phyloP scores from a whole-genome alignment of 2,113 vertebrate species.

The Galeopterus variegatus region DNA sequence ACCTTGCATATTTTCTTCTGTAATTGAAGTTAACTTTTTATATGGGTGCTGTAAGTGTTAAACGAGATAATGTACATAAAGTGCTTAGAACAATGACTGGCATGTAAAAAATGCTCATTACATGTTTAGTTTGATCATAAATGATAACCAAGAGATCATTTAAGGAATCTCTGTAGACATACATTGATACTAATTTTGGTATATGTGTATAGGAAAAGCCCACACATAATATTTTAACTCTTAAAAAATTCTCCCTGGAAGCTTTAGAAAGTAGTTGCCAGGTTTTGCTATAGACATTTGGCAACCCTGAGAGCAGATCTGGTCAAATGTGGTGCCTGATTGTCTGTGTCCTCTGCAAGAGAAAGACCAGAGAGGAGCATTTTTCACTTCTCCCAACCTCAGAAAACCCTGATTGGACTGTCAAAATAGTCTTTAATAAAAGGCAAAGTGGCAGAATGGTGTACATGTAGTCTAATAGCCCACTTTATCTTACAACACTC shows the following conservation, averaged over 20 bases:
- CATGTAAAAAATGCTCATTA: background rate
- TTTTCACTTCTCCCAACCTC: background rate
- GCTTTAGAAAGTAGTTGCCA: background rate
- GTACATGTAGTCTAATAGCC: background rate
- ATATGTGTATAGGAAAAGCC: background rate
- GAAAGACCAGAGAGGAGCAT: background rate
- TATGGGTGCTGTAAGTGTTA: background rate
- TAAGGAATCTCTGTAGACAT: background rate
- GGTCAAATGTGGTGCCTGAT: background rate
- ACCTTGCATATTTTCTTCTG: background rate
- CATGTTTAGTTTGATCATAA: background rate
- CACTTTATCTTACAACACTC: conserved; percentile 40
- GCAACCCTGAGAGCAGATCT: background rate
- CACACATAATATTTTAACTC: background rate
- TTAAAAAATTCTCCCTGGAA: background rate
- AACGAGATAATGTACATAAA: background rate
- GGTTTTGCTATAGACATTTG: background rate
- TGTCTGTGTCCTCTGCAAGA: background rate
- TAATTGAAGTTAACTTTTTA: background rate
- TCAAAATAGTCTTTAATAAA: conserved; percentile 26
- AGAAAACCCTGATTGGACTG: background rate
- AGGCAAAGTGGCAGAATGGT: background rate
- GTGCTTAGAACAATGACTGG: background rate
- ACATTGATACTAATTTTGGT: background rate
- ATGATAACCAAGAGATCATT: background rate